Evolutionary conservation across 1,140 invertebrate genomes (phyloP).

Genomic region (Heterodera carotae): DNA sequence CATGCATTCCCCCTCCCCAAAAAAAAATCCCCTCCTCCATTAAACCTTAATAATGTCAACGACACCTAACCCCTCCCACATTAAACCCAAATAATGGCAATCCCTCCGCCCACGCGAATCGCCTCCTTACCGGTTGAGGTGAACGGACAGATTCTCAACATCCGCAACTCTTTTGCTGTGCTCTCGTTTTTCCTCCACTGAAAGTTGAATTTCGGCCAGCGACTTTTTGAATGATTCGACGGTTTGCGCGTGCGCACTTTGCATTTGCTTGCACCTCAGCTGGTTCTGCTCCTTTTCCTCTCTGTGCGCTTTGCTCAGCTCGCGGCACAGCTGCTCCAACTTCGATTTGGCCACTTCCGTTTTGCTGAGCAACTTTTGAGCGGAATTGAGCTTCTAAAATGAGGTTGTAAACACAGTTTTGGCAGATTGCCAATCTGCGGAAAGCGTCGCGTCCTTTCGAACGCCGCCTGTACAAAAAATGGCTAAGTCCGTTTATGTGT

Average conservation of each 20-base stretch:
- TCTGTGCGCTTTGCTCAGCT: slow-evolving; percentile 42
- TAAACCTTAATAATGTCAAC: too few species aligned
- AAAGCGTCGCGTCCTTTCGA: too few species aligned
- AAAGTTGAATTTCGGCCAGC: slow-evolving; percentile 49
- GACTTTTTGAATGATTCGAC: slow-evolving; percentile 54
- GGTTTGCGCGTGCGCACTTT: slow-evolving; percentile 37
- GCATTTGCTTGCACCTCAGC: slow-evolving; percentile 24
- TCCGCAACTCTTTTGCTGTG: slow-evolving; percentile 46
- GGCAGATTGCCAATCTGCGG: background rate
- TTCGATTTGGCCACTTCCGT: slow-evolving; percentile 52
- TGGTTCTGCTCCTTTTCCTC: slow-evolving; percentile 46
- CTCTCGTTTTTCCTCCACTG: slow-evolving; percentile 43
- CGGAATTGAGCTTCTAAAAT: slow-evolving; percentile 42
- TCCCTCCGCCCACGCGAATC: background rate
- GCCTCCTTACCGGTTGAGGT: slow-evolving; percentile 31
- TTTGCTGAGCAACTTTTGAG: slow-evolving; percentile 48
- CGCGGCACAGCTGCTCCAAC: slow-evolving; percentile 51
- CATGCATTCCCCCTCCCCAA: background rate
- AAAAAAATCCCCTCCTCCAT: too few species aligned
- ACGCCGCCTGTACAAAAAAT: too few species aligned
- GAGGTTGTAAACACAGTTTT: background rate
- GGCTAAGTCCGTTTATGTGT: too few species aligned
- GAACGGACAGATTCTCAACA: slow-evolving; percentile 45
- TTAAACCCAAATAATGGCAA: background rate
- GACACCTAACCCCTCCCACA: too few species aligned